Evolutionary conservation across 2,888 invertebrate species (phyloP), one percentile per base, ranked within the genome.

Genomic region (Drosophila lutescens): DNA sequence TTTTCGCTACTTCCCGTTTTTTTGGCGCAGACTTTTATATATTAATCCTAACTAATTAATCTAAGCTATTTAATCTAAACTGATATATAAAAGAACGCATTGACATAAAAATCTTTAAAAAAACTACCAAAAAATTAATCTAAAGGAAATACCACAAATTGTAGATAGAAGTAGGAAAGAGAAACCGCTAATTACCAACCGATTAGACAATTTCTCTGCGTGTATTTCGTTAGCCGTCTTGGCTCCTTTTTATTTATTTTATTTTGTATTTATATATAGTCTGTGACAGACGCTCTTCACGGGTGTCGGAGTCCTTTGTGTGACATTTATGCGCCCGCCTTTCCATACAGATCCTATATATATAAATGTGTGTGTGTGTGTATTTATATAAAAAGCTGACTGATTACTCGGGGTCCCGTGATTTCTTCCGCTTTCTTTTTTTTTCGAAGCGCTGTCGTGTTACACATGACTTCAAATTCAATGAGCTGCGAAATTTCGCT

Each of bases 401-500:
- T 79, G 84, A 79, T 80, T 83, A 78, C 76, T 76, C 32, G 51
- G 51, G 41, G 36, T 30, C 30, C 66, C 40, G 44, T 62, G 55
- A 50, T 40, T 70, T 62, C 40, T 62, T 70, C 55, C 51, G 23
- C 23, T 49, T 63, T 43, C 15, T 20, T 20, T 44, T 32, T 32
- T 44, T 36, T 32, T 60, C 50, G 54, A 40, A 44, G 50, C 61
- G 50, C 55, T 66, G 66, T 66, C 67, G 57, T 36, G 78, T 80
- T 78, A 74, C 87, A 87, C 84, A 86, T 86, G 84, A 86, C 87
- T 84, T 85, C 84, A 87, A 87, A 84, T 85, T 84, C 84, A 84
- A 84, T 84, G 84, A 84, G 84, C 87, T 84, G 84, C 83, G 69
- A 84, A 84, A 84, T 87, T 79, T 86, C 82, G 80, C 85, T 82